Percentiles rank a stretch among this genome's conserved stretches.
Conservation (phyloP, 2,797 vertebrate genomes). For the Xiphorhynchus erythropygius region DNA sequence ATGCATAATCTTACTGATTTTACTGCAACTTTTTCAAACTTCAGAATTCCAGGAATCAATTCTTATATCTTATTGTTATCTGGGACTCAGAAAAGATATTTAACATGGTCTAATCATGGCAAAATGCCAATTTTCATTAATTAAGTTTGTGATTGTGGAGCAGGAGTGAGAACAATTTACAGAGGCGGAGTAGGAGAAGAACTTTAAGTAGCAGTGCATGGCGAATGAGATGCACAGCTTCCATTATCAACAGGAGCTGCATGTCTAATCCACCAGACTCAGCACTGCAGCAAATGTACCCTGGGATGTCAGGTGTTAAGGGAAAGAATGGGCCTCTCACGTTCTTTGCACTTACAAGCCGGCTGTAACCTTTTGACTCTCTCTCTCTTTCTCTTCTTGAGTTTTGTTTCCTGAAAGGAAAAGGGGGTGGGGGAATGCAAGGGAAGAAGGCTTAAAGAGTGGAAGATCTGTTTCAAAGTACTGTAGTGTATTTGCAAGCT, state of each 20-base stretch:
- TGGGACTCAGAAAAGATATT: neutral
- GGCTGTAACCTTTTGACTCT: constrained; percentile 66
- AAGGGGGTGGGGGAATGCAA: constrained; percentile 12
- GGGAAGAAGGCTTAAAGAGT: constrained; percentile 23
- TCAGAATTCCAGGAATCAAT: neutral
- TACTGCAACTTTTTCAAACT: neutral
- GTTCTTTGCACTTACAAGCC: constrained; percentile 64
- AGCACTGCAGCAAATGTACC: neutral
- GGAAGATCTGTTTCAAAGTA: constrained; percentile 45
- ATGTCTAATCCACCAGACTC: constrained; percentile 33
- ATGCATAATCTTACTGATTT: neutral
- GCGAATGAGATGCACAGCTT: constrained; percentile 19
- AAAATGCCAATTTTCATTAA: neutral
- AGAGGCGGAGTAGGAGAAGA: neutral
- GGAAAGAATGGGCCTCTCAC: constrained; percentile 67
- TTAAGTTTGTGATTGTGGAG: neutral
- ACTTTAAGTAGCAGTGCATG: neutral
- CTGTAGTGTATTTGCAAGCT: neutral
- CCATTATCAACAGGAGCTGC: constrained; percentile 34
- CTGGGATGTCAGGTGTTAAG: constrained; percentile 71
- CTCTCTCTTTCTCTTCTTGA: constrained; percentile 61
- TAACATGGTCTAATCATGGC: neutral
- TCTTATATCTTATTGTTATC: neutral
- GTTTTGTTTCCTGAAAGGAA: constrained; percentile 71
- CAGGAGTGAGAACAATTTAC: neutral